Evolutionary conservation across 2,888 invertebrate genomes (phyloP), one percentile per base, ranked within the genome.

Genomic region (Leucophenga maculata): DNA sequence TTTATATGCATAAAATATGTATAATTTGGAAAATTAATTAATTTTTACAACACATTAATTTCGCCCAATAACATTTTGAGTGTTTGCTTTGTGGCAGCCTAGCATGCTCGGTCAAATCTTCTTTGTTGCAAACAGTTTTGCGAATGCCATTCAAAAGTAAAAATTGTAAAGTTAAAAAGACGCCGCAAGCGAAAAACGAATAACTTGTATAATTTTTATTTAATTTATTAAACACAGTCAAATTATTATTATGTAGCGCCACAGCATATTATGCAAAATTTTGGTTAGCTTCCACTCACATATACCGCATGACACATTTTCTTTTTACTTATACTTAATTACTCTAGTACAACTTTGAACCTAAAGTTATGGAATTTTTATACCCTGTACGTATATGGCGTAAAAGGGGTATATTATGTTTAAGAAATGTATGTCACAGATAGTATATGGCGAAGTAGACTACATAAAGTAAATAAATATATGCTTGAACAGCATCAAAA

Each of bases 31-130:
- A 83, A 80, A 82, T 83, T 83, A 83, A 83, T 83, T 83, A 83
- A 83, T 84, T 84, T 83, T 83, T 83, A 83, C 84, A 84, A 84
- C 83, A 83, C 82, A 83, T 83, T 83, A 81, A 84, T 83, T 84
- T 83, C 69, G 69, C 73, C 78, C 76, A 65, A n/a, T 57, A 48
- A 66, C 59, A 18, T 16, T 54, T n/a, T 22, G 48, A 66, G 44
- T 8, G 18, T 18, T 54, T 18, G 22, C 54, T 54, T 39, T 60
- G 60, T 18, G 22, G 57, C 26, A 26, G 11, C 9, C 16, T 6
- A n/a, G 57, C 57, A 26, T 44, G 44, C 11, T 20, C 26, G 8
- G 50, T 16, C 14, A 50, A 18, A 50, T 8, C 50, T 11, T 50
- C 14, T n/a, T 6, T 4, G 50, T 18, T 50, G 16, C 6, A 1